Conservation (phyloP, 2,888 invertebrate species). For the Nectonema munidae region DNA sequence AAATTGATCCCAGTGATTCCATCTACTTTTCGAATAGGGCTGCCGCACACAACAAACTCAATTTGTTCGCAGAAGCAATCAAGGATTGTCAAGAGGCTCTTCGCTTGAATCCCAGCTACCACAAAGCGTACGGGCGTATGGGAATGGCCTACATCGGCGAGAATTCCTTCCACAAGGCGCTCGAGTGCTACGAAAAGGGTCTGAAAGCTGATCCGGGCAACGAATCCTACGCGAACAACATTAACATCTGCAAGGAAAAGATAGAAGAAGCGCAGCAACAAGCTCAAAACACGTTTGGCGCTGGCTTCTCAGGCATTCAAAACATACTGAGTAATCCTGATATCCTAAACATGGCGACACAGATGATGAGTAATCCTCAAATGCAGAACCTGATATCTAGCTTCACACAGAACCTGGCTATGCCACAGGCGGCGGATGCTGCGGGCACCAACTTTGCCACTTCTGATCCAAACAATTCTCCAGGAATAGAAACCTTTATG, state of each 20-base stretch:
- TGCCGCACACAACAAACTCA: conserved; percentile 61
- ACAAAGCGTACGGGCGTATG: conserved; percentile 69
- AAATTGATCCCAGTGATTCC: conserved; percentile 50
- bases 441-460: no score
- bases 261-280: conserved; percentile 21
- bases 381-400: conserved; percentile 48
- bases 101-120: conserved; percentile 52
- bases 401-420: conserved; percentile 20
- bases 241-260: conserved; percentile 44
- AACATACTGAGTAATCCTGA: conserved; percentile 44
- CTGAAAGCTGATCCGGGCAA: conserved; percentile 62
- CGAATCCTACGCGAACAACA: conserved; percentile 51
- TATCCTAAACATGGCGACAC: conserved; percentile 46
- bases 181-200: conserved; percentile 51
- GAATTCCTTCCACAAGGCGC: conserved; percentile 46
- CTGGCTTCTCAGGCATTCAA: conserved; percentile 22
- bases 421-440: no score
- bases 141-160: conserved; percentile 54
- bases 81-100: conserved; percentile 63
- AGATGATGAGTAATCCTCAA: conserved; percentile 47
- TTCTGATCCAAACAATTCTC: no score
- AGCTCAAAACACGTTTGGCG: conserved; percentile 6
- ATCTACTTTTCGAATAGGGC: conserved; percentile 82
- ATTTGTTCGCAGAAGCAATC: conserved; percentile 46
- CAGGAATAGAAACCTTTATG: no score